Conservation (phyloP, 2,888 invertebrate species). For the Drosophila tripunctata region DNA sequence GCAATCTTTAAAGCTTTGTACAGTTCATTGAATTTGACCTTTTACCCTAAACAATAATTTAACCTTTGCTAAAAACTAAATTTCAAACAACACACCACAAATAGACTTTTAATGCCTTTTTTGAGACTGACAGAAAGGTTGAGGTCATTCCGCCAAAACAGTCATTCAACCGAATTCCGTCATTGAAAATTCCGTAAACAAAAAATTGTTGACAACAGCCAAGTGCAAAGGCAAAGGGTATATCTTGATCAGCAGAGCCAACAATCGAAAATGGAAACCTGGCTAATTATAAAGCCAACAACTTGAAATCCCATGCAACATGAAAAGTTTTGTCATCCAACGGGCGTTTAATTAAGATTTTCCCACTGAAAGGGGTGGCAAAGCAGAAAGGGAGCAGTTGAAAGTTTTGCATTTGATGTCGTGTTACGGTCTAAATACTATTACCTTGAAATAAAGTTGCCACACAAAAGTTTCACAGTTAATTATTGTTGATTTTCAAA, state of each 20-base stretch:
- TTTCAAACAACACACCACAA: no score
- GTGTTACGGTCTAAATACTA: slow-evolving; percentile 57
- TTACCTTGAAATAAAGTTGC: slow-evolving; percentile 42
- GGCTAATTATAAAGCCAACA: slow-evolving; percentile 55
- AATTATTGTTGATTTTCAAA: slow-evolving; percentile 76
- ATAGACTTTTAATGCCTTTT: background rate
- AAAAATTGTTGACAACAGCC: slow-evolving; percentile 33
- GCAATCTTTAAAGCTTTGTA: slow-evolving; percentile 11
- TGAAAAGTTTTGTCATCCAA: slow-evolving; percentile 59
- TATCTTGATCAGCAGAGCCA: slow-evolving; percentile 23
- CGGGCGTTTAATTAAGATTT: slow-evolving; percentile 55
- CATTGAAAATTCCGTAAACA: background rate
- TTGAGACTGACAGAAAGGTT: background rate
- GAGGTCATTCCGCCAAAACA: background rate
- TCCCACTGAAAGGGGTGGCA: background rate
- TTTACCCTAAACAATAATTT: no score
- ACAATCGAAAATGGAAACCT: background rate
- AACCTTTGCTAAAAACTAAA: no score
- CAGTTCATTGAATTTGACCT: background rate
- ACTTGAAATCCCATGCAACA: slow-evolving; percentile 24
- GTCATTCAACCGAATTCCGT: background rate
- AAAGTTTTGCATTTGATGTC: slow-evolving; percentile 77
- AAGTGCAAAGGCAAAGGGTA: slow-evolving; percentile 4
- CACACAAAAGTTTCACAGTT: slow-evolving; percentile 59
- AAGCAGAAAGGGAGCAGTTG: background rate